Percentiles rank a stretch among this genome's conserved stretches.
These are phyloP conservation scores for Cisticola juncidis DNA, from an alignment of 2,113 vertebrate genomes.

Conservation along the genomic window DNA sequence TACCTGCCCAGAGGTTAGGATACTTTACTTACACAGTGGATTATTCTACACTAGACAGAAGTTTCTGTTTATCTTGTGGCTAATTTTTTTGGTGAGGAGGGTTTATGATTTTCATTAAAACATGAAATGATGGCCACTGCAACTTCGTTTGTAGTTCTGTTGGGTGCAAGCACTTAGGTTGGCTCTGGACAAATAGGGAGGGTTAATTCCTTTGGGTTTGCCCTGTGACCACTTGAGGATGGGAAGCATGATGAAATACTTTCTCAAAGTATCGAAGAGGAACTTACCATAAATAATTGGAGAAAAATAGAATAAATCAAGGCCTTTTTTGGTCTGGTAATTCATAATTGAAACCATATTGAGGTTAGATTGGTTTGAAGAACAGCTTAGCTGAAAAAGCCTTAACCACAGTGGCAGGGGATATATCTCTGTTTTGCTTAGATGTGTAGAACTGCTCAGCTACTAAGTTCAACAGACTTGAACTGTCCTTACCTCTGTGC, in stretches of 20 bases:
- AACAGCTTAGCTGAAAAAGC: constrained; percentile 46
- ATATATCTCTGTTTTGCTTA: constrained; percentile 7
- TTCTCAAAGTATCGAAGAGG: constrained; percentile 84
- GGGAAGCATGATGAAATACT: constrained; percentile 86
- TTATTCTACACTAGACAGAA: neutral
- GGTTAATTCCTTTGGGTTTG: constrained; percentile 77
- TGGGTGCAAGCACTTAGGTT: neutral
- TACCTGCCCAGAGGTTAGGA: neutral
- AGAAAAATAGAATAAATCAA: constrained; percentile 92
- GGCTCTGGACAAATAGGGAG: constrained; percentile 31
- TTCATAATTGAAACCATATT: constrained; percentile 96
- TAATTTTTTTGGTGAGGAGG: neutral
- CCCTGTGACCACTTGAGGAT: constrained; percentile 81
- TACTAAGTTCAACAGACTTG: neutral
- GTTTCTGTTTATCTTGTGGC: neutral
- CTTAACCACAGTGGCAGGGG: constrained; percentile 19
- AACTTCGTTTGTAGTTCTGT: neutral
- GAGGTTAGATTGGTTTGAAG: constrained; percentile 67
- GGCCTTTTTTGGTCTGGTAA: constrained; percentile 73
- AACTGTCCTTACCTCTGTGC: neutral
- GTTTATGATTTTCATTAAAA: neutral
- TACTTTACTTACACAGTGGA: neutral
- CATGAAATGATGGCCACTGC: neutral
- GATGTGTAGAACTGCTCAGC: neutral
- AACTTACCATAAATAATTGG: constrained; percentile 87